Evolutionary conservation across 2,113 vertebrate species (phyloP).

Genomic region (Mionectes macconnelli): DNA sequence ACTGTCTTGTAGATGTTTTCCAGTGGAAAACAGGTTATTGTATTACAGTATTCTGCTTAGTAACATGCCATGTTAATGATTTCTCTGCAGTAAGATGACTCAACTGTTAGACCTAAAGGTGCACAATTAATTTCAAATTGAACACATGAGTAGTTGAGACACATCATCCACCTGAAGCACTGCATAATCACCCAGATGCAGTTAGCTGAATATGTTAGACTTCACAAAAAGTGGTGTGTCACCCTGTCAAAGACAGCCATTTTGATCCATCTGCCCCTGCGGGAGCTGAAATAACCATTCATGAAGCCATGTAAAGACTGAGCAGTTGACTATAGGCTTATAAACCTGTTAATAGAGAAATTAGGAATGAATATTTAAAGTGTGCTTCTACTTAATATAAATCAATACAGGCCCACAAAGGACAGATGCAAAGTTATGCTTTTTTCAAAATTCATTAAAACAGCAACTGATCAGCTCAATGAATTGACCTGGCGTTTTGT

Average conservation of each 20-base stretch:
- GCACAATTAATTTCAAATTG: constrained; percentile 19
- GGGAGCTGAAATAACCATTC: not conserved
- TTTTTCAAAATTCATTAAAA: not conserved
- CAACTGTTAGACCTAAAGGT: not conserved
- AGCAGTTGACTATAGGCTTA: not conserved
- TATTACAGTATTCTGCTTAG: not conserved
- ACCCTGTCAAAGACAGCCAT: not conserved
- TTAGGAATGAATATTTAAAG: not conserved
- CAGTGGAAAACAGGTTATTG: constrained; percentile 20
- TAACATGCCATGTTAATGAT: not conserved
- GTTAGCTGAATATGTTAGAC: not conserved
- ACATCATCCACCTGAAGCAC: not conserved
- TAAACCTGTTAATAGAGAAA: not conserved
- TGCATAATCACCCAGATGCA: not conserved
- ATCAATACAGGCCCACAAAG: not conserved
- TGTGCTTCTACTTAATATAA: not conserved
- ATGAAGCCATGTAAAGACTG: not conserved
- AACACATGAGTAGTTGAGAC: not conserved
- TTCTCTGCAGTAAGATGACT: not conserved
- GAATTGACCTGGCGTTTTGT: not conserved
- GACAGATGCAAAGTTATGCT: not conserved
- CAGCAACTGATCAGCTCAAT: not conserved
- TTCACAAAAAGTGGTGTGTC: not conserved
- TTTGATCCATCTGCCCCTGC: not conserved
- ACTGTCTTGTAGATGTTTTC: not conserved